Base-by-base conservation (phyloP, 64 coral and sea anemone genomes). In the Hydrozoanthus tunicans region DNA sequence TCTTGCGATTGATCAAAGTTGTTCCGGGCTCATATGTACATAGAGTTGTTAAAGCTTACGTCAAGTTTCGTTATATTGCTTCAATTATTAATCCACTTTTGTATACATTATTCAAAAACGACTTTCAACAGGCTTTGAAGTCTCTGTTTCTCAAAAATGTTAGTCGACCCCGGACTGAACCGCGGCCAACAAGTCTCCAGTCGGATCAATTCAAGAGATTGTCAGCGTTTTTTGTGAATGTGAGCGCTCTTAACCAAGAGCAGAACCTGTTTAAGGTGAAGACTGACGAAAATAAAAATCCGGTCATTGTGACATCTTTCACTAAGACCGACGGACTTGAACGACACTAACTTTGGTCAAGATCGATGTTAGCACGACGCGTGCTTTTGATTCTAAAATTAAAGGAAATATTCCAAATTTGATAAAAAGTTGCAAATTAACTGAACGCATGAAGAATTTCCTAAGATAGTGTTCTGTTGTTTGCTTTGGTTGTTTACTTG, bases 41-140 rank as follows among this genome's bases (percentile, higher is more conserved):
- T 43, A 43, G n/a, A 6, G 23, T 81, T 11, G 6, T 81, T 0
- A 63, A 52, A 32, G 79, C 59, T 51, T 81, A 64, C 14, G 27
- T 59, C 9, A 61, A 63, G 6, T 32, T 81, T 32, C 61, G 79
- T 43, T 81, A 81, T 24, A 1, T 64, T 62, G 61, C 79, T 14
- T 81, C 79, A 12, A 59, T 64, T 81, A 12, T 81, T 7, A 81
- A 81, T 13, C 79, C 79, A 27, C 79, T 81, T 24, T 51, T 81
- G 13, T 81, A 62, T 24, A 81, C 79, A 63, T 9, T 81, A 5
- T 81, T 81, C n/a, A 81, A 81, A 25, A 81, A 64, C 58, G 79
- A 81, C 11, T 81, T 81, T 63, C 24, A 61, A 43, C 79, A 81
- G 63, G 79, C 79, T 26, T 81, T 81, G 59, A 81, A 26, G 6